phyloP scores from a whole-genome alignment of 2,113 vertebrate species.

The Syrrhaptes paradoxus region DNA sequence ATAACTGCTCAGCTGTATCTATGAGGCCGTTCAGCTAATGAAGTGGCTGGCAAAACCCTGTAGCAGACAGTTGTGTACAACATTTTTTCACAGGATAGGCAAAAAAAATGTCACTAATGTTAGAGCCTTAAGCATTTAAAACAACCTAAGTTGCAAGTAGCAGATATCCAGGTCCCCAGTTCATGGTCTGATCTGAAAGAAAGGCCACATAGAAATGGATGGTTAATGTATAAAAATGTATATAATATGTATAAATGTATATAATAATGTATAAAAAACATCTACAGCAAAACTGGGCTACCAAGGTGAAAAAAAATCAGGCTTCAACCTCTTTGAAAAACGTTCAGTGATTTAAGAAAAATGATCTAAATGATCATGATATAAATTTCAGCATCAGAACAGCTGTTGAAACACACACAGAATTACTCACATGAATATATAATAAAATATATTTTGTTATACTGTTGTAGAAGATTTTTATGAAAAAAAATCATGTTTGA shows the following conservation, averaged over 20 bases:
- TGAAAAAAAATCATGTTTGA: background rate
- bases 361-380: background rate
- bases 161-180: background rate
- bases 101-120: background rate
- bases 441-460: background rate
- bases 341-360: background rate
- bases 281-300: background rate
- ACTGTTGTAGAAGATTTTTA: background rate
- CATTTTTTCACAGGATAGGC: background rate
- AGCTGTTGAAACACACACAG: background rate
- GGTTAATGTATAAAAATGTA: background rate
- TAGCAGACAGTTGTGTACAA: background rate
- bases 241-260: no score
- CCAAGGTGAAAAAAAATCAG: background rate
- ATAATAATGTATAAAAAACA: no score
- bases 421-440: background rate
- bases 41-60: background rate
- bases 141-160: background rate
- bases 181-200: background rate
- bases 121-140: background rate
- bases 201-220: background rate
- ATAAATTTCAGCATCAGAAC: background rate
- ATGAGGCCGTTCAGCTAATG: background rate
- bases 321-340: background rate
- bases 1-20: background rate